Evolutionary conservation across 2,888 invertebrate species (phyloP), one percentile per base, ranked within the genome.

Genomic region (Phrixothrix hirtus): DNA sequence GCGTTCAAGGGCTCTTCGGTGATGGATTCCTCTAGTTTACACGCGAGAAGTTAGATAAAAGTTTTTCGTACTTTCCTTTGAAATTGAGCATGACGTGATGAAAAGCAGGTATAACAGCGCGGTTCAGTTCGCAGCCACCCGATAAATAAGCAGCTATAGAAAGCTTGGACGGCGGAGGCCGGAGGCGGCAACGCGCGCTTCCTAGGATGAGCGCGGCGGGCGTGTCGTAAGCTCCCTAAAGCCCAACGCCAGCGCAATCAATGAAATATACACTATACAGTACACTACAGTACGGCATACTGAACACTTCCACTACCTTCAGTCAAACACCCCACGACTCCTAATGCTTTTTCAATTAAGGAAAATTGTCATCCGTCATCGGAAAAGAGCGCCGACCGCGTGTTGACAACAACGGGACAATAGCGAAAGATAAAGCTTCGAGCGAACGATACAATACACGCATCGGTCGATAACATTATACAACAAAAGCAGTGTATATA

Each of bases 101-200:
- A 43, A 44, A 58, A 57, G 60, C 59, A 64, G 67, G 61, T 63
- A 61, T 61, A 59, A 59, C 62, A 68, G 69, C 73, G 71, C 72
- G 73, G 62, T 72, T 69, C 68, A 69, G 71, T 65, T 72, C 72
- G 68, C 71, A 71, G 73, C 70, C 73, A 71, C 71, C 69, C 72
- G 74, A 74, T 75, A 75, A 75, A 75, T 75, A 75, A 74, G 71
- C 72, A 72, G 72, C 72, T 73, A 73, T 72, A 75, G 74, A 73
- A 74, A 71, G 68, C 67, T 69, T 68, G 69, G 67, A 69, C 66
- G 71, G 65, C 62, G 66, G 68, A 66, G 70, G 69, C 69, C 68
- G 70, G 69, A 71, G 73, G 74, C 73, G 71, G 71, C 69, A 73
- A 72, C 73, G 73, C 71, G 73, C 73, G 74, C 74, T 74, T 67